These are phyloP conservation scores for Ciconia boyciana DNA, from an alignment of 2,113 vertebrate species.

Conservation along the genomic window DNA sequence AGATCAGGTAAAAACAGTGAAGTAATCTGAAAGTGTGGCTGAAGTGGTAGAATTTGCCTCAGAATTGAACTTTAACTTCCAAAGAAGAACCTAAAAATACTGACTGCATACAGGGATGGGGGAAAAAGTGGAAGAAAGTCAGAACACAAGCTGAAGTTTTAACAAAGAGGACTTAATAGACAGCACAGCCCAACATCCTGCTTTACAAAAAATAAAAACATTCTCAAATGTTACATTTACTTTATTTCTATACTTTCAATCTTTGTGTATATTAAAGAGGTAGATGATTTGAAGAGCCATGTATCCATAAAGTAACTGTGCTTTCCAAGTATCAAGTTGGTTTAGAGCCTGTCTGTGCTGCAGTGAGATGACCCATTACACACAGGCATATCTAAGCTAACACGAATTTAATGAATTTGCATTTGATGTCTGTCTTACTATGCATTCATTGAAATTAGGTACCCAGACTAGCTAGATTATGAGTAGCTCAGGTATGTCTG, in stretches of 20 bases:
- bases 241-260: not conserved
- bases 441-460: not conserved
- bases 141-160: not conserved
- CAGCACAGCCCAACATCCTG: not conserved
- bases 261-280: not conserved
- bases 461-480: not conserved
- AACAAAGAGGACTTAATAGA: not conserved
- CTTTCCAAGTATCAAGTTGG: not conserved
- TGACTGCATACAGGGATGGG: not conserved
- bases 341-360: not conserved
- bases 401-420: accelerated
- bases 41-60: not conserved
- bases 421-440: not conserved
- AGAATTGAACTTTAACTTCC: not conserved
- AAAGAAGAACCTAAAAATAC: not conserved
- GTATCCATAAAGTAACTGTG: not conserved
- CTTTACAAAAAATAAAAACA: not conserved
- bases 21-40: not conserved
- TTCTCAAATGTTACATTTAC: not conserved
- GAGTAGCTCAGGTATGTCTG: not conserved
- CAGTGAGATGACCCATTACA: not conserved
- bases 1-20: not conserved
- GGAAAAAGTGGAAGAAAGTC: not conserved
- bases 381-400: not conserved
- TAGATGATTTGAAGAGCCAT: not conserved